Evolutionary conservation across 2,797 vertebrate species (phyloP).

Genomic region (Staurois parvus): DNA sequence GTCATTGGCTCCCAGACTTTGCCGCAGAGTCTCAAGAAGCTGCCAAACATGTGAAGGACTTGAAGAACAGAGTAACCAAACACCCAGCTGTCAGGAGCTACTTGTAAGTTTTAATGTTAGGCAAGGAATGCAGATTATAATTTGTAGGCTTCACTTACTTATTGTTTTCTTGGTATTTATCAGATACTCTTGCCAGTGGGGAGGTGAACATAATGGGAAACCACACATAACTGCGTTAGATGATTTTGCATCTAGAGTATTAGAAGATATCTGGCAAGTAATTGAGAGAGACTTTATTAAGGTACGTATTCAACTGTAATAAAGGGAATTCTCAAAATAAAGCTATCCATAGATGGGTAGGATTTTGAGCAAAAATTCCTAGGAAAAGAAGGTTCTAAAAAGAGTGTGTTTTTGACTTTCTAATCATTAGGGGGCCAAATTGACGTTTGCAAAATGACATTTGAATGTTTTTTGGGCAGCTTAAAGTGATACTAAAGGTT

Average conservation of each 20-base stretch:
- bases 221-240: constrained; percentile 82
- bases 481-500: too few relatives aligned
- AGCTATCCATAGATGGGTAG: too few relatives aligned
- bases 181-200: constrained; percentile 85
- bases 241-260: constrained; percentile 77
- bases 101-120: constrained; percentile 55
- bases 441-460: too few relatives aligned
- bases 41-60: constrained; percentile 72
- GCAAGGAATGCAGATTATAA: too few relatives aligned
- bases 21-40: constrained; percentile 82
- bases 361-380: too few relatives aligned
- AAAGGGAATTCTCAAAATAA: too few relatives aligned
- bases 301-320: background rate
- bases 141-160: background rate
- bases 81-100: constrained; percentile 60
- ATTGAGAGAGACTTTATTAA: constrained; percentile 57
- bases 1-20: constrained; percentile 84
- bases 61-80: constrained; percentile 77
- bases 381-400: too few relatives aligned
- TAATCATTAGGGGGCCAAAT: too few relatives aligned
- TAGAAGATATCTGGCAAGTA: constrained; percentile 83
- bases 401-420: too few relatives aligned
- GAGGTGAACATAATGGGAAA: constrained; percentile 77
- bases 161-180: background rate
- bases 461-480: too few relatives aligned